phyloP scores from a whole-genome alignment of 2,797 vertebrate genomes.

The Enteromius viviparus region DNA sequence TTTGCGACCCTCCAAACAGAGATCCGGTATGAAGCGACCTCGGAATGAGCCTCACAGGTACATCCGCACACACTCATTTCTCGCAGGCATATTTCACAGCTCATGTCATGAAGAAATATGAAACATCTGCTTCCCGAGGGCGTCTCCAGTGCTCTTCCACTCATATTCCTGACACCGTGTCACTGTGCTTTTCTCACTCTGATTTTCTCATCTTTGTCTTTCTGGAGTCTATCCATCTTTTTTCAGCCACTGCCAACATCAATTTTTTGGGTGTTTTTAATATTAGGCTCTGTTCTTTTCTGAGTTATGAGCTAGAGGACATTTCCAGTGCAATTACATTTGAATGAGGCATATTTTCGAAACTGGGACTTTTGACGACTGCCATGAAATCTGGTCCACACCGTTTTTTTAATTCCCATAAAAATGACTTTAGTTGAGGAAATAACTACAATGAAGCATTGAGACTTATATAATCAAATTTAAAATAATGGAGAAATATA shows the following conservation, averaged over 20 bases:
- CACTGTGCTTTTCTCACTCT: conserved; percentile 6
- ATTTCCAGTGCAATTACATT: neutral
- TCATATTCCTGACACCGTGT: conserved; percentile 10
- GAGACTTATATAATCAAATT: neutral
- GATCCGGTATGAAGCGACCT: conserved; percentile 41
- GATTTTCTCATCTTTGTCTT: neutral
- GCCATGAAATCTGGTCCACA: neutral
- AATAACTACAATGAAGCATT: neutral
- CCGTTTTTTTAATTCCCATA: neutral
- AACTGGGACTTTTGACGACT: neutral
- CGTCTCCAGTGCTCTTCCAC: neutral
- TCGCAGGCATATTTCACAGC: neutral
- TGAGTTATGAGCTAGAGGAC: conserved; percentile 7
- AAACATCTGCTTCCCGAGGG: conserved; percentile 11
- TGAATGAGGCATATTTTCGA: neutral
- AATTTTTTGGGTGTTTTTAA: neutral
- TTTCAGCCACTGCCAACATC: neutral
- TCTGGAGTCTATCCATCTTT: neutral
- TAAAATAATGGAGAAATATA: neutral
- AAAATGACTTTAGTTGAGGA: neutral
- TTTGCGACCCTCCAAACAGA: conserved; percentile 37
- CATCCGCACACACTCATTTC: neutral
- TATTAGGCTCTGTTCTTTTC: neutral
- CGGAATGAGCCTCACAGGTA: conserved; percentile 54
- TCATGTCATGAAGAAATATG: neutral